Base-by-base conservation (phyloP, 2,797 vertebrate species). In the Xiphorhynchus erythropygius region DNA sequence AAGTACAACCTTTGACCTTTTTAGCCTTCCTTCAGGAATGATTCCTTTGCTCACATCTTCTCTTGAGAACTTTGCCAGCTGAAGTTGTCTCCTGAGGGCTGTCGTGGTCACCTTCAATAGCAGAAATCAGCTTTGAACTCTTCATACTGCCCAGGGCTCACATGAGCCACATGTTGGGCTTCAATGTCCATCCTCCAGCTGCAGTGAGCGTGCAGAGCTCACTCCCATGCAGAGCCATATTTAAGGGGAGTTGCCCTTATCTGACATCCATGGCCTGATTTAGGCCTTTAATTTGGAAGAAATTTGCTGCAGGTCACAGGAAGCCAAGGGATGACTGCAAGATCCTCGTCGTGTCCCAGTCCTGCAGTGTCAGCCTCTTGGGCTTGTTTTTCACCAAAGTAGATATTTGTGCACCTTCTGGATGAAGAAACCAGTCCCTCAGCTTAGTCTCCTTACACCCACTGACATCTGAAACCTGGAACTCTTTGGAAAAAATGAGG, bases 161-260 rank as follows among this genome's bases (percentile, higher is more conserved):
- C 62, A 37, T 0, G 5, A 88, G 42, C 28, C 33, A 15, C 0
- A 1, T 0, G 0, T 30, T 55, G 33, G 25, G 16, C 37, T 68
- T 70, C 2, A 0, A 7, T 14, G 27, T 41, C 64, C 62, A 23
- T 60, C 37, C 56, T 46, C 50, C 49, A 55, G 82, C 39, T 6
- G 4, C 11, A 22, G 7, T 1, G 8, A 71, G 42, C 1, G 0
- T 9, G 30, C 77, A 90, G 42, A 64, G 14, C 30, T 87, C n/a
- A 5, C n/a, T 57, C 44, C 27, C 53, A n/a, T 0, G 1, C 42
- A 11, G 28, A 37, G 30, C 17, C 0, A 1, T 39, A 49, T 70
- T 73, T 59, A 56, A 76, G 11, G 18, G 55, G 41, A 82, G 18
- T 8, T 79, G 52, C 33, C 27, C 17, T 89, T 81, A 60, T 89